These are phyloP conservation scores for Oscheius myriophilus DNA, from an alignment of 2,888 invertebrate genomes.

Conservation along the genomic window DNA sequence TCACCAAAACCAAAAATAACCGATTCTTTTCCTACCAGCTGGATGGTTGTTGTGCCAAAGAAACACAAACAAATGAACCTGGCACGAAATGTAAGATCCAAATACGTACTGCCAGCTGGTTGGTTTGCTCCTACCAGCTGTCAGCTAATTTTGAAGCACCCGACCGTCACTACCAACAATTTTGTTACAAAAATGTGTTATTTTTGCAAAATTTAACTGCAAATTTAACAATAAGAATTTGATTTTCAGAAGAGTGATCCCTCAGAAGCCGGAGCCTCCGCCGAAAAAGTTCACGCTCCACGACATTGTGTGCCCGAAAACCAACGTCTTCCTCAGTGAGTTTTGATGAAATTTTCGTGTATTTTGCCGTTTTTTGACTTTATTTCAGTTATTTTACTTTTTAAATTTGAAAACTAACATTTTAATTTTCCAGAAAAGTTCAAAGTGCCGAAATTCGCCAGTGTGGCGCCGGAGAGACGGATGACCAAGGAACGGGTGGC, in stretches of 20 bases:
- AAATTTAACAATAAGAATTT: too few species aligned
- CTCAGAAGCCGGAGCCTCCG: slow-evolving; percentile 22
- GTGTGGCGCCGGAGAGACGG: slow-evolving; percentile 16
- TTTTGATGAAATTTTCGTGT: background rate
- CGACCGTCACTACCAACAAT: background rate
- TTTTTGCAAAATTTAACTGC: background rate
- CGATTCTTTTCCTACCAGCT: too few species aligned
- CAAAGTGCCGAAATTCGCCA: slow-evolving; percentile 18
- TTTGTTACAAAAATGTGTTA: background rate
- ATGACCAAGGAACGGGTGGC: background rate
- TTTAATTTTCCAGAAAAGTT: slow-evolving; percentile 10
- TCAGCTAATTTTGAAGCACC: too few species aligned
- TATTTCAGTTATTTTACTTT: background rate
- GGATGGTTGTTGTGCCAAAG: too few species aligned
- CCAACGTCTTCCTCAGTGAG: slow-evolving; percentile 16
- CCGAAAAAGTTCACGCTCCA: slow-evolving; percentile 21
- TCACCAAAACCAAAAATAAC: too few species aligned
- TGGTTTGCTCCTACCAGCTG: too few species aligned
- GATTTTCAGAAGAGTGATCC: slow-evolving; percentile 4
- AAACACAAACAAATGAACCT: too few species aligned
- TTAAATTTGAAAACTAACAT: background rate
- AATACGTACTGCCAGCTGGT: too few species aligned
- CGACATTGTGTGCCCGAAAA: slow-evolving; percentile 25
- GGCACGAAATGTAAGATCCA: too few species aligned
- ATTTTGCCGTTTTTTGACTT: background rate